Conservation (phyloP, 2,888 invertebrate genomes). For the Diaphora mendica region DNA sequence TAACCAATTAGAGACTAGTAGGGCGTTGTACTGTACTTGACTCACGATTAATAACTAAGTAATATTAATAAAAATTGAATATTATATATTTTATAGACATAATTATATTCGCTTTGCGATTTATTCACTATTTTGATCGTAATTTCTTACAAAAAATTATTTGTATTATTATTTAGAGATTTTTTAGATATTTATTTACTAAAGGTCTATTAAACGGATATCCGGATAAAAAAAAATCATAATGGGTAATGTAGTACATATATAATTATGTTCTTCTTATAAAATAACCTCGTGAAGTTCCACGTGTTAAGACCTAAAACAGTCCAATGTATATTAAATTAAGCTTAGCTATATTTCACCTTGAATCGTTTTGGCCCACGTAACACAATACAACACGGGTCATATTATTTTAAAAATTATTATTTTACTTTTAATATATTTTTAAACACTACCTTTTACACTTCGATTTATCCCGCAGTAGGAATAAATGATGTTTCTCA, state of each 20-base stretch:
- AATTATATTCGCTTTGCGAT: conserved; percentile 38
- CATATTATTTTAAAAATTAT: not conserved
- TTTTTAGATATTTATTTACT: conserved; percentile 10
- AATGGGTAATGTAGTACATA: not conserved
- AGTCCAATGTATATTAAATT: not conserved
- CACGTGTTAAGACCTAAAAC: not conserved
- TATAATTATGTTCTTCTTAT: not conserved
- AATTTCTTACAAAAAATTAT: conserved; percentile 12
- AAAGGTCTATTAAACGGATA: conserved; percentile 22
- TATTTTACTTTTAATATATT: not conserved
- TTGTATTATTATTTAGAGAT: conserved; percentile 17
- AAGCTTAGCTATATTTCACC: not conserved
- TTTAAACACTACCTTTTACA: no score
- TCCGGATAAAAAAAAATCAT: not conserved
- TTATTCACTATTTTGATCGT: conserved; percentile 27
- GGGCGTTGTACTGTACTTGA: conserved; percentile 53
- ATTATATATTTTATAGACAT: conserved; percentile 34
- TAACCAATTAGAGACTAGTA: conserved; percentile 55
- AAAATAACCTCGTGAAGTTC: not conserved
- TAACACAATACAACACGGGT: not conserved
- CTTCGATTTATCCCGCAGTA: no score
- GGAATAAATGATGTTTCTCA: no score
- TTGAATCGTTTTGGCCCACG: not conserved
- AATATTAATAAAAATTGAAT: conserved; percentile 34
- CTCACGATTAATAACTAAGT: conserved; percentile 35